Evolutionary conservation across 2,797 vertebrate genomes (phyloP).

Genomic region (Gadopsis marmoratus): DNA sequence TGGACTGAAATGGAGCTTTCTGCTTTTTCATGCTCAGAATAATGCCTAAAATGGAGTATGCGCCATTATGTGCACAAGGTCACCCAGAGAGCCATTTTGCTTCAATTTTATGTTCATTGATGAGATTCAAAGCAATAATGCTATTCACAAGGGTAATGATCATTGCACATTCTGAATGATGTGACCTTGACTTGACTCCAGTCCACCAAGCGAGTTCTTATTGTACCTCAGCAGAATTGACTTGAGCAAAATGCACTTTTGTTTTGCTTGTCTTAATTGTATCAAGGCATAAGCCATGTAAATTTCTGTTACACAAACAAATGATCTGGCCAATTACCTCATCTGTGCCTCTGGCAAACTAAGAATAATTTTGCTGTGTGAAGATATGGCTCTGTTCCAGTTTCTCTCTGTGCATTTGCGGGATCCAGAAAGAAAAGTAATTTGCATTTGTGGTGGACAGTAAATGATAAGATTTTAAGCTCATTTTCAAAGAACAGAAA

Average conservation of each 20-base stretch:
- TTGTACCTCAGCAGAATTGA: not conserved
- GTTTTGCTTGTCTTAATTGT: constrained; percentile 58
- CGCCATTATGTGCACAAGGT: constrained; percentile 64
- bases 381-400: constrained; percentile 68
- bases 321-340: constrained; percentile 72
- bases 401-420: constrained; percentile 64
- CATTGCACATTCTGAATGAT: constrained; percentile 52
- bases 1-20: constrained; percentile 41
- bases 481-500: constrained; percentile 54
- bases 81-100: constrained; percentile 63
- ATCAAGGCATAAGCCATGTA: constrained; percentile 41
- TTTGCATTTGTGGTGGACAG: constrained; percentile 59
- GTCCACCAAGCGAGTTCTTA: not conserved
- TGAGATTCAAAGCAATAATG: constrained; percentile 68
- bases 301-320: constrained; percentile 63
- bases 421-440: constrained; percentile 50
- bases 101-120: constrained; percentile 70
- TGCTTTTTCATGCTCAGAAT: constrained; percentile 37
- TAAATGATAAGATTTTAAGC: constrained; percentile 54
- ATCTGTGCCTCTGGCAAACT: constrained; percentile 65
- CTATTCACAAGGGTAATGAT: constrained; percentile 70
- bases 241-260: constrained; percentile 32
- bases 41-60: constrained; percentile 48
- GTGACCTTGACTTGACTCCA: constrained; percentile 71
- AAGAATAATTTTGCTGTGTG: constrained; percentile 64